Conservation (phyloP, 2,888 invertebrate species). For the Eueremaeus valkanovi region DNA sequence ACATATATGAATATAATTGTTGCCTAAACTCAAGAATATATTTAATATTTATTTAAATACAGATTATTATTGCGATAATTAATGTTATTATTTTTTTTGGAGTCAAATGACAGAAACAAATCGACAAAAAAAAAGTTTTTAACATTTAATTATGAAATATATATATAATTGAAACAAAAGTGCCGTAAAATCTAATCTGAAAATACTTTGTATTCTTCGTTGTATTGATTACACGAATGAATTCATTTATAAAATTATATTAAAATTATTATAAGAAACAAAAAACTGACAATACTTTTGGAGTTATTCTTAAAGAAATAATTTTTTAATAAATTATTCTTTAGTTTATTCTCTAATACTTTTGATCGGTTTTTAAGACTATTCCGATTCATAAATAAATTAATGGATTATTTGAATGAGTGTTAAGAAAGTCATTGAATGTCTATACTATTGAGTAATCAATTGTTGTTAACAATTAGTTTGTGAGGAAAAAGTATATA, state of each 20-base stretch:
- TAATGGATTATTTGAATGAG: too few relatives aligned
- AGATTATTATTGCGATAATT: background rate
- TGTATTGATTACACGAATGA: background rate
- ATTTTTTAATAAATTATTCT: too few relatives aligned
- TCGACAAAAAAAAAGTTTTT: background rate
- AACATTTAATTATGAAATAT: background rate
- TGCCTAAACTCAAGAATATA: constrained; percentile 28
- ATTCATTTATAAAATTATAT: background rate
- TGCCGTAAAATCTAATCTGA: background rate
- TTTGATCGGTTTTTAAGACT: background rate
- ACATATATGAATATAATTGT: background rate
- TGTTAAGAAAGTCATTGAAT: too few relatives aligned
- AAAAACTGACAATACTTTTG: background rate
- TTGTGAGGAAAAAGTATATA: background rate
- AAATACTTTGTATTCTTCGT: background rate
- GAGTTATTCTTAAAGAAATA: background rate
- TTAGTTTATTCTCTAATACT: background rate
- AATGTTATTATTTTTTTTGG: background rate
- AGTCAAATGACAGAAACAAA: background rate
- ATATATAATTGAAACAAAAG: background rate
- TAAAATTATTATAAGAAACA: background rate
- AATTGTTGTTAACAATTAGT: background rate
- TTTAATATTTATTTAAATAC: background rate
- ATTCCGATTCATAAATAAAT: too few relatives aligned
- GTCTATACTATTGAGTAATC: background rate